Evolutionary conservation across 2,797 vertebrate species (phyloP), one percentile per base, ranked within the genome.

Genomic region (Cossypha caffra): DNA sequence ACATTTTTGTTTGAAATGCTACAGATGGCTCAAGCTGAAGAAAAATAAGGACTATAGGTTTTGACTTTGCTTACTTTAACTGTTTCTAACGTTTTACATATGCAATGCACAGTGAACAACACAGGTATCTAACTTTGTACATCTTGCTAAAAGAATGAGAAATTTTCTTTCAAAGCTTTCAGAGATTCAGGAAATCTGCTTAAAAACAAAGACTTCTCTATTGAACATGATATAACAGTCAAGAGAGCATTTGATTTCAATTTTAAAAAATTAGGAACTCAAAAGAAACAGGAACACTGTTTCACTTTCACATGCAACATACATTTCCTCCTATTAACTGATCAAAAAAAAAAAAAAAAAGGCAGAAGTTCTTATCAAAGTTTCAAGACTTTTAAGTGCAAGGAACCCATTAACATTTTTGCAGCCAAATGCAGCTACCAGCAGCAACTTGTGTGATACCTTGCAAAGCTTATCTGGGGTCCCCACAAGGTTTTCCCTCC

Each of bases 61-160:
- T 85, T 67, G 28, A 76, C 7, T 29, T 57, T 16, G 7, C 11
- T 61, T 40, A 76, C 17, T 76, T 24, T 13, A 47, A 52, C 38
- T 47, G 28, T 18, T 62, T 38, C 4, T 24, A 52, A 51, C n/a
- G 29, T 83, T 52, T 57, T 19, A 13, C 35, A 31, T 5, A 21
- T 3, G 14, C 10, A 66, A 24, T 8, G 29, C 12, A 37, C 0
- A 0, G 20, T 37, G 37, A 78, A 38, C 20, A 61, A 10, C 45
- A 76, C 16, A 81, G 7, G 28, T 43, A 35, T 1, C 13, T 28
- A 52, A 54, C 31, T 58, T 42, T 2, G 16, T 8, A 35, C 1
- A 38, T 18, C 26, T 54, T 51, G 35, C 29, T 84, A 62, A 7
- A 77, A 73, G 9, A 28, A 40, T 11, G 1, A 16, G 8, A 35